Evolutionary conservation across 2,797 vertebrate genomes (phyloP).

Genomic region (Eurystomus glaucurus): DNA sequence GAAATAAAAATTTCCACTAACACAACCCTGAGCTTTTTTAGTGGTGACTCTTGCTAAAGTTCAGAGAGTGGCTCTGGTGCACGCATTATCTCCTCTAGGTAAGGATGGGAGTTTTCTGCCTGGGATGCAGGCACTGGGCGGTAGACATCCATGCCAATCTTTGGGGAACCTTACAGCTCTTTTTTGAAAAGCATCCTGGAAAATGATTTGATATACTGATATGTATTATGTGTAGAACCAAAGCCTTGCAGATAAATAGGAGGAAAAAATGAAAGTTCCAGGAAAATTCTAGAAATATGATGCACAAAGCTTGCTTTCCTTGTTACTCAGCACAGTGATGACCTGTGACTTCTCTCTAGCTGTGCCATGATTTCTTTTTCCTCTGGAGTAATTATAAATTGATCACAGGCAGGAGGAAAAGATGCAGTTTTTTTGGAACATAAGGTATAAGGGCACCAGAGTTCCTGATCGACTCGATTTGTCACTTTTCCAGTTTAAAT

Average conservation of each 20-base stretch:
- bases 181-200: neutral
- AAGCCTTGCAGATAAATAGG: neutral
- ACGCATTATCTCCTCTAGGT: accelerated
- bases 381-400: slow-evolving; percentile 20
- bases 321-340: neutral
- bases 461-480: neutral
- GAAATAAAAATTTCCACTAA: neutral
- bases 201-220: neutral
- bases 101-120: neutral
- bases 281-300: neutral
- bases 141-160: neutral
- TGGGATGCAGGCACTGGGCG: neutral
- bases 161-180: neutral
- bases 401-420: neutral
- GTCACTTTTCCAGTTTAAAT: neutral
- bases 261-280: neutral
- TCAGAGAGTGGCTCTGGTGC: neutral
- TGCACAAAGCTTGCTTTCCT: neutral
- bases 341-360: neutral
- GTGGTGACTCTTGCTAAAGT: neutral
- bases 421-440: neutral
- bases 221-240: neutral
- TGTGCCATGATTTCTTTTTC: neutral
- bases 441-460: neutral
- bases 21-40: neutral